Base-by-base conservation (phyloP, 1,140 invertebrate species). In the Bombus difficillimus region DNA sequence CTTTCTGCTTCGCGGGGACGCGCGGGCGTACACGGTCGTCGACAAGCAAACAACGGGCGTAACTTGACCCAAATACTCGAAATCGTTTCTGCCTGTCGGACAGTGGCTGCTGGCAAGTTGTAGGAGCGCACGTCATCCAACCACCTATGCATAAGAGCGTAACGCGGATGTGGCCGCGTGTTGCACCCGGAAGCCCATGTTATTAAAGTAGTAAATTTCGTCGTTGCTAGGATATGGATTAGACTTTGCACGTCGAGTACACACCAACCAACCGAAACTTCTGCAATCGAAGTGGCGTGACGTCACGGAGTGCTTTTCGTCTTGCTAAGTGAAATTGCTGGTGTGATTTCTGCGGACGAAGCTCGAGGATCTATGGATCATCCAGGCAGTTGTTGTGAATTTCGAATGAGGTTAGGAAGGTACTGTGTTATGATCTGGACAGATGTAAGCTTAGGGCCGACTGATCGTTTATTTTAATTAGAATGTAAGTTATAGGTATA, bases 171-270 rank as follows among this genome's bases (percentile, higher is more conserved):
- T 62, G 81, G 43, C 41, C 34, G 81, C 47, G 62, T 64, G 28
- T 43, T 73, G 41, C 57, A 66, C 41, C 62, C 77, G 53, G 85
- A 73, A 74, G 87, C 41, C 73, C 59, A n/a, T 91, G 91, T 92
- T 92, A 92, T 92, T 92, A 92, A 92, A 92, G 92, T 92, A 92
- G 92, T 92, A 92, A 92, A 92, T 92, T 92, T 92, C 90, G 86
- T 90, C 86, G 81, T 41, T 43, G 53, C 77, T 66, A 73, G 81
- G 87, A 91, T 91, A 91, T 90, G 92, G 91, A 92, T 92, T 92
- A 92, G 92, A 92, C 90, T 88, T 81, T 75, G 87, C 28, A 28
- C 28, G 59, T 88, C 34, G 28, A 68, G 59, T 62, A 62, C 34
- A 57, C n/a, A 39, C 13, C 10, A 66, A 66, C 37, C 34, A 34